Evolutionary conservation across 2,888 invertebrate genomes (phyloP).

Genomic region (Platycnemis pennipes): DNA sequence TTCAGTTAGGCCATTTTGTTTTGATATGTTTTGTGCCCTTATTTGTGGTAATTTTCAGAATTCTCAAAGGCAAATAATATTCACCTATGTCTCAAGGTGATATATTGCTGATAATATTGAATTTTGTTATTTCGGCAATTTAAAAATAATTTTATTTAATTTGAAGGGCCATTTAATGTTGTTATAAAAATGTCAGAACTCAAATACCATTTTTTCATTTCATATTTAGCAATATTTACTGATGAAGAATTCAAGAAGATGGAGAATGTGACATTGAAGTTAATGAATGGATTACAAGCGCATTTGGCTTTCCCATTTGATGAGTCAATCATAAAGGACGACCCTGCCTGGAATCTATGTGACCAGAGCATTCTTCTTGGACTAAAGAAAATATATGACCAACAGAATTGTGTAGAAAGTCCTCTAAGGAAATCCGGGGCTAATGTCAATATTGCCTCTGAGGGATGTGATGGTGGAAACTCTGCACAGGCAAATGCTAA

Average conservation of each 20-base stretch:
- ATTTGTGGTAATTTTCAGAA: too few species aligned
- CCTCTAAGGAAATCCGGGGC: not conserved
- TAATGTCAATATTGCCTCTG: not conserved
- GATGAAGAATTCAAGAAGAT: conserved; percentile 45
- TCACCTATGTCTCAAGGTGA: too few species aligned
- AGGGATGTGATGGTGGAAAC: not conserved
- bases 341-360: not conserved
- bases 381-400: conserved; percentile 36
- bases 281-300: not conserved
- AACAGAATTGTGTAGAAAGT: not conserved
- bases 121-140: too few species aligned
- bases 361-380: not conserved
- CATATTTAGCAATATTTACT: not conserved
- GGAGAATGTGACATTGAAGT: not conserved
- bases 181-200: not conserved
- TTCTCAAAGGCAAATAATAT: too few species aligned
- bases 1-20: too few species aligned
- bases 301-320: conserved; percentile 45
- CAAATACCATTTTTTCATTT: not conserved
- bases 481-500: not conserved
- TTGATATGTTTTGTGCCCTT: too few species aligned
- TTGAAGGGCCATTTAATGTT: too few species aligned
- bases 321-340: conserved; percentile 31
- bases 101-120: too few species aligned
- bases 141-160: too few species aligned